Evolutionary conservation across 2,797 vertebrate species (phyloP).

Genomic region (Tauraco hartlaubi): DNA sequence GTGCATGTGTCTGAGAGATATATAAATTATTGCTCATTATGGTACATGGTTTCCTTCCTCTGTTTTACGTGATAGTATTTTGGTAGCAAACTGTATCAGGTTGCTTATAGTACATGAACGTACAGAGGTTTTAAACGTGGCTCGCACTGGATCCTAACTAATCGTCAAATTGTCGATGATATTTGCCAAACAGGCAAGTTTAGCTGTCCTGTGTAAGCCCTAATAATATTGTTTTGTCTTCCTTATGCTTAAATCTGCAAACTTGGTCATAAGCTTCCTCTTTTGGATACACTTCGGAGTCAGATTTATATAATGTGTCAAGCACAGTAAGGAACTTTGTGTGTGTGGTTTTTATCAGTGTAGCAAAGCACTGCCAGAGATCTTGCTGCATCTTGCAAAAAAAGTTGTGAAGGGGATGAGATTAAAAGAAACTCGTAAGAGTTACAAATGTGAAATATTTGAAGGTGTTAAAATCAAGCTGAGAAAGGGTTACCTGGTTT

Average conservation of each 20-base stretch:
- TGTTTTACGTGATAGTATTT: background rate
- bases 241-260: background rate
- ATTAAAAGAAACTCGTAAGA: background rate
- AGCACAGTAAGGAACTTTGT: background rate
- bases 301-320: background rate
- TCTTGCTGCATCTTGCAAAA: background rate
- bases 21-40: background rate
- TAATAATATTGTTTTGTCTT: background rate
- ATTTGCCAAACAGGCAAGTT: background rate
- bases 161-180: background rate
- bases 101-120: background rate
- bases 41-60: background rate
- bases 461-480: background rate
- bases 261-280: background rate
- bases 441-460: background rate
- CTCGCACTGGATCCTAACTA: background rate
- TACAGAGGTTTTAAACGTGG: background rate
- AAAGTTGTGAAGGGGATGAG: background rate
- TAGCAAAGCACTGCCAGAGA: background rate
- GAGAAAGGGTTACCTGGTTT: background rate
- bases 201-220: background rate
- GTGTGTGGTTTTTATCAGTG: background rate
- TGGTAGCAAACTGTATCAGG: background rate
- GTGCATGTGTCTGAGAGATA: background rate
- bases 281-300: background rate